These are phyloP conservation scores for Oscheius sp. DNA, from an alignment of 2,888 invertebrate genomes.

Conservation along the genomic window DNA sequence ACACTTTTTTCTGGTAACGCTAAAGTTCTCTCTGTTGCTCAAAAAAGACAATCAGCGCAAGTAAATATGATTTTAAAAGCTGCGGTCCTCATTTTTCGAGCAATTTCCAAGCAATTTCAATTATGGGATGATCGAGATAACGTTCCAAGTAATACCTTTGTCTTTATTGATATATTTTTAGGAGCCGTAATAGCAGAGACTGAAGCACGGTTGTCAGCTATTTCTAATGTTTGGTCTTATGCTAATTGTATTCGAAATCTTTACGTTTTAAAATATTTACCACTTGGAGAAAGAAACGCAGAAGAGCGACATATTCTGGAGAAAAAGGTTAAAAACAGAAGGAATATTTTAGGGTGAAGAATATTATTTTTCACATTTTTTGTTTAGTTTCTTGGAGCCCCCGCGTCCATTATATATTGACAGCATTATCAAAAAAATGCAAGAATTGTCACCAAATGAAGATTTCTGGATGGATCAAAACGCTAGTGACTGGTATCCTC, in stretches of 20 bases:
- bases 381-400: background rate
- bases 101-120: background rate
- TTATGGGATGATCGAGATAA: background rate
- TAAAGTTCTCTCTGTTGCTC: conserved; percentile 11
- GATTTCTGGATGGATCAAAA: conserved; percentile 10
- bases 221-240: conserved; percentile 2
- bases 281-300: conserved; percentile 1
- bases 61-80: background rate
- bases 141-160: background rate
- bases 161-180: background rate
- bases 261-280: background rate
- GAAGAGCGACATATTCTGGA: conserved; percentile 3
- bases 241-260: conserved; percentile 11
- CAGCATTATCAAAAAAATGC: background rate
- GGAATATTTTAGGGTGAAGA: background rate
- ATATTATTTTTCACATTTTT: background rate
- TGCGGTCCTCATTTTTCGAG: background rate
- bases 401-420: background rate
- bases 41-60: background rate
- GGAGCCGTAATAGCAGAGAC: background rate
- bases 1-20: conserved; percentile 1
- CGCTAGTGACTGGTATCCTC: conserved; percentile 15
- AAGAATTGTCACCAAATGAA: background rate
- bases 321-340: background rate
- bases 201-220: background rate